Evolutionary conservation across 2,797 vertebrate species (phyloP).

Genomic region (Silurus lanzhouensis): DNA sequence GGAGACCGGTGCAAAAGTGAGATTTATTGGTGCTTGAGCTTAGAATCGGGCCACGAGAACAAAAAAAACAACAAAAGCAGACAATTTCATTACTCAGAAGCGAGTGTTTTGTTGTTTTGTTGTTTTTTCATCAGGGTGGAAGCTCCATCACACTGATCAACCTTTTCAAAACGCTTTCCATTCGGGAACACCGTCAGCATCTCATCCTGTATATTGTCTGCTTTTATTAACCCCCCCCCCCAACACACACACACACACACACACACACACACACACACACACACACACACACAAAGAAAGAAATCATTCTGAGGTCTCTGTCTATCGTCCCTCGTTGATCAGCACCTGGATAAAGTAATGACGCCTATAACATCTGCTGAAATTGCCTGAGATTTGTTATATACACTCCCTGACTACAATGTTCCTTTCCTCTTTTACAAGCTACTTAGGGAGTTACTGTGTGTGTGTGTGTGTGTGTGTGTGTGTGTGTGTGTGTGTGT

Average conservation of each 20-base stretch:
- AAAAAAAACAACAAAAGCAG: neutral
- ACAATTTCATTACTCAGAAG: constrained; percentile 4
- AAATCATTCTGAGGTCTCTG: constrained; percentile 4
- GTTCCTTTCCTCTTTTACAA: constrained; percentile 24
- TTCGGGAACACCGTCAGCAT: neutral
- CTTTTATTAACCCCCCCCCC: constrained; percentile 12
- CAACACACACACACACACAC: neutral
- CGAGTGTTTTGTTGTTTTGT: neutral
- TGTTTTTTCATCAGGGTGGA: neutral
- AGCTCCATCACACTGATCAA: neutral
- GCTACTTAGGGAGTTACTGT: neutral
- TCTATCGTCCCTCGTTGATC: constrained; percentile 37
- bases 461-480: neutral
- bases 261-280: neutral
- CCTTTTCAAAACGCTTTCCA: neutral
- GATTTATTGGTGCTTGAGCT: constrained; percentile 9
- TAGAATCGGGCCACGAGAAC: neutral
- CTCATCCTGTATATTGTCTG: neutral
- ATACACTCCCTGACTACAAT: neutral
- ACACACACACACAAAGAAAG: neutral
- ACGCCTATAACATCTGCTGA: constrained; percentile 31
- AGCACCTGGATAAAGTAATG: constrained; percentile 28
- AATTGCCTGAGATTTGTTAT: constrained; percentile 32
- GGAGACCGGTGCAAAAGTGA: constrained; percentile 32
- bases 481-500: constrained; percentile 4